Evolutionary conservation across 92 coral and sea anemone species (phyloP).

Genomic region (Parazoanthus darwini): DNA sequence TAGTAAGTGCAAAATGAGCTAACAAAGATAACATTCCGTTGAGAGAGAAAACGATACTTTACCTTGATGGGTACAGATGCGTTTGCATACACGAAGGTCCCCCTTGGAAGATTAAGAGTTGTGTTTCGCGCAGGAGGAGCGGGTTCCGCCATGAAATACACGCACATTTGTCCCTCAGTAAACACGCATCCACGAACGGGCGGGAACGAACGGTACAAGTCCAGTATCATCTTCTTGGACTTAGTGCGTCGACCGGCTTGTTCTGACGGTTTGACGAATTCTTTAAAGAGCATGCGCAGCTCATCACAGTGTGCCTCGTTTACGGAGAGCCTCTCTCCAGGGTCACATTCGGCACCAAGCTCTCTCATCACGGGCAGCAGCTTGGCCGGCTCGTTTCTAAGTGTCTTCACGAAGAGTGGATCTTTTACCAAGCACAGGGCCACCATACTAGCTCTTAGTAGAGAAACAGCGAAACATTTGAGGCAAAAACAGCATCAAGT

Average conservation of each 20-base stretch:
- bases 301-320: conserved; percentile 84
- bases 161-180: conserved; percentile 83
- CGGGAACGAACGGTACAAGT: conserved; percentile 74
- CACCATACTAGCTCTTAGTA: conserved; percentile 79
- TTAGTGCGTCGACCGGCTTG: conserved; percentile 43
- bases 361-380: conserved; percentile 52
- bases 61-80: conserved; percentile 83
- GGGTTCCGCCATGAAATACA: conserved; percentile 75
- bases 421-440: conserved; percentile 66
- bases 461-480: not conserved
- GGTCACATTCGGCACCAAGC: conserved; percentile 79
- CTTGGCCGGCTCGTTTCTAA: conserved; percentile 48
- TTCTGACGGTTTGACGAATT: conserved; percentile 80
- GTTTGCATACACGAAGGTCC: conserved; percentile 75
- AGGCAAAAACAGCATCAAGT: not conserved
- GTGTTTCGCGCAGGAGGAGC: conserved; percentile 37
- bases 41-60: not conserved
- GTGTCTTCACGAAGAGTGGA: conserved; percentile 50
- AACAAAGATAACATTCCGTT: not conserved
- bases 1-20: not conserved
- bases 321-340: conserved; percentile 83
- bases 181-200: conserved; percentile 92
- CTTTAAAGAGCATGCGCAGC: conserved; percentile 91
- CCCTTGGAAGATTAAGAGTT: conserved; percentile 74
- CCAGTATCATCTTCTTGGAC: conserved; percentile 67